Percentiles rank a stretch among this genome's conserved stretches.
These are phyloP conservation scores for Eledone cirrhosa DNA, from an alignment of 2,888 invertebrate genomes.

Conservation along the genomic window DNA sequence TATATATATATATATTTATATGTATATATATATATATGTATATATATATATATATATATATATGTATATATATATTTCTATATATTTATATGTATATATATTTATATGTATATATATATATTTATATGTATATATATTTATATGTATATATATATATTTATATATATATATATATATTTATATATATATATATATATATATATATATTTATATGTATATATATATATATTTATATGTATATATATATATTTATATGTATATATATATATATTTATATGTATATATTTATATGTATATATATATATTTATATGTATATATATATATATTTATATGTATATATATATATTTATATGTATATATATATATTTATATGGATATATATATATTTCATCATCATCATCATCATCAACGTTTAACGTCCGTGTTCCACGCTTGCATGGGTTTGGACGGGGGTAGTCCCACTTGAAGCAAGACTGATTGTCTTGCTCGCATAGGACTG, in stretches of 20 bases:
- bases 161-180: slow-evolving; percentile 1
- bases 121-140: not conserved
- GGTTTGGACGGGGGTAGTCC: too few species aligned
- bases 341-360: too few species aligned
- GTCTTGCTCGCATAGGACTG: too few species aligned
- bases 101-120: not conserved
- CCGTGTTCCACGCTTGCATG: too few species aligned
- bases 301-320: too few species aligned
- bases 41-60: not conserved
- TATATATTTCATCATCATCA: too few species aligned
- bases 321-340: too few species aligned
- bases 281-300: slow-evolving; percentile 16
- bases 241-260: not conserved
- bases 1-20: not conserved
- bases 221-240: not conserved
- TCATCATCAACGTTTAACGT: too few species aligned
- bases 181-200: not conserved
- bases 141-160: not conserved
- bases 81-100: not conserved
- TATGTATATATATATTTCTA: too few species aligned
- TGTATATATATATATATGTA: not conserved
- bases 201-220: not conserved
- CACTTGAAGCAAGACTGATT: too few species aligned
- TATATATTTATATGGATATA: too few species aligned
- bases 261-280: not conserved